Base-by-base conservation (phyloP, 2,888 invertebrate genomes). In the Euplagia quadripunctaria region DNA sequence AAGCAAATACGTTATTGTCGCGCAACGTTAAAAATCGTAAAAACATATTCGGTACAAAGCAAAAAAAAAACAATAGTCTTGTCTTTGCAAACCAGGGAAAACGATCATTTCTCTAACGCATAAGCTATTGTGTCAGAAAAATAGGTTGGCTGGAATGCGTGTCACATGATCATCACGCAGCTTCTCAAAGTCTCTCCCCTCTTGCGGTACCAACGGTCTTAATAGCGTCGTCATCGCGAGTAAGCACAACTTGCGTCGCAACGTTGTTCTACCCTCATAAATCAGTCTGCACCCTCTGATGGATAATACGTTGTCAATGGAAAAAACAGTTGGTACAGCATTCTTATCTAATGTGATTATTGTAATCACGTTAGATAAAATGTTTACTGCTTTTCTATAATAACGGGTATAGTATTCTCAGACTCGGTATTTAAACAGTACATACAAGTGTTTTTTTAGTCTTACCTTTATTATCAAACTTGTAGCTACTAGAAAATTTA, bases 281-380 rank as follows among this genome's bases (percentile, higher is more conserved):
- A 95, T 95, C 94, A 94, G 94, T 91, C 92, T 91, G 88, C 91
- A 87, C 88, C 86, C 86, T 88, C 90, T 94, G 94, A 94, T 94
- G 87, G 91, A 94, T 94, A 93, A 91, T 89, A 86, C 87, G 89
- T 88, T 87, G 85, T 82, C 86, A 81, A 84, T 86, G 20, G 87
- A 90, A 93, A 93, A 94, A 92, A 82, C 84, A 83, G 79, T 79
- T 71, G 63, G 70, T 72, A 78, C 78, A 80, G 81, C 81, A 78
- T 78, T 74, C 85, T 81, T 87, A 87, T 89, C 86, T 86, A 68
- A 71, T 66, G 64, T 79, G 73, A 72, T 80, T 75, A 77, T 79
- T 75, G 17, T 68, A 76, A 71, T 72, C 65, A 72, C 68, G 61
- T 20, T 75, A 12, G 4, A 58, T 4, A 12, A 55, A 2, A 17